A percentile compares a stretch with the other conserved stretches of the same genome.
Evolutionary conservation across 2,797 vertebrate species (phyloP).

Genomic region (Mareca strepera): DNA sequence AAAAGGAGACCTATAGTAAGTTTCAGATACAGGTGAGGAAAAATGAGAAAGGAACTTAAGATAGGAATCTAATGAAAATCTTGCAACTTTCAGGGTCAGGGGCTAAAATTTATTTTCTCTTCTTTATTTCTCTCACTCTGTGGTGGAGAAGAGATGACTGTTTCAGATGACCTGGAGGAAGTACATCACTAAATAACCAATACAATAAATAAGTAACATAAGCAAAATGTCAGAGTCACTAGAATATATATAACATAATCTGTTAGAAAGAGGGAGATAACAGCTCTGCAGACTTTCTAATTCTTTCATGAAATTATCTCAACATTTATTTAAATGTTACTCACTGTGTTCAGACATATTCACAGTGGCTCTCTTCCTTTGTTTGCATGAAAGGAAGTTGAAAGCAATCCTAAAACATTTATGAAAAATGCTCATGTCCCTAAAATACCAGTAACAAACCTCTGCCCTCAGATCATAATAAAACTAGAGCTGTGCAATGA

Average conservation of each 20-base stretch:
- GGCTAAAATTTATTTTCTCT: neutral
- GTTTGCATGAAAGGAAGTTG: neutral
- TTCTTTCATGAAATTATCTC: neutral
- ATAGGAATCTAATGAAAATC: neutral
- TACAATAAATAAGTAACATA: neutral
- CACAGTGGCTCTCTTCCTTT: neutral
- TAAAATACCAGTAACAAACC: conserved; percentile 21
- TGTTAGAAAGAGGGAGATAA: neutral
- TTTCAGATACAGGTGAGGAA: neutral
- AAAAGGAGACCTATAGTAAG: neutral
- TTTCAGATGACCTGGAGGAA: neutral
- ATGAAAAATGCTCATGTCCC: neutral
- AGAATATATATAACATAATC: neutral
- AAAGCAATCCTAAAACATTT: neutral
- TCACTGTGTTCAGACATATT: neutral
- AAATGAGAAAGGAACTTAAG: neutral
- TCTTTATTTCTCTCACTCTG: neutral
- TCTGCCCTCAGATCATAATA: neutral
- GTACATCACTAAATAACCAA: neutral
- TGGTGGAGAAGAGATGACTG: neutral
- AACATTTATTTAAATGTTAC: neutral
- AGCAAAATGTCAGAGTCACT: neutral
- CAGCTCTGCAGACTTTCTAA: neutral
- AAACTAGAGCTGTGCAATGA: conserved; percentile 1
- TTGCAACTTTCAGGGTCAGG: neutral